Percentiles rank a stretch among this genome's conserved stretches.
Evolutionary conservation across 1,140 invertebrate species (phyloP).

Genomic region (Drosophila tani): DNA sequence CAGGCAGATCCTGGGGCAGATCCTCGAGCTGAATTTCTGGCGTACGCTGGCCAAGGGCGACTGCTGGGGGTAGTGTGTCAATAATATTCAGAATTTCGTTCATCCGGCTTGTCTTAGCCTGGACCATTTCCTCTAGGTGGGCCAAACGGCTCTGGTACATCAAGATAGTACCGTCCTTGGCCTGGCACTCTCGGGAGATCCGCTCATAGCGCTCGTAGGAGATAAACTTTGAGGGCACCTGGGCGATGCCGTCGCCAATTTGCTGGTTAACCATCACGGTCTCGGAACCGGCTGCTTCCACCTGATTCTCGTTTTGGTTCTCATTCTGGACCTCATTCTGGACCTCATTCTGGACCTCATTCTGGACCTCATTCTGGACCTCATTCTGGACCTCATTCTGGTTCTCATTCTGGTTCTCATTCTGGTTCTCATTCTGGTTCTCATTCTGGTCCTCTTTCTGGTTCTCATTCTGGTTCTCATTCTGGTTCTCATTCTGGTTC

Average conservation of each 20-base stretch:
- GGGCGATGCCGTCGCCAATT: conserved; percentile 74
- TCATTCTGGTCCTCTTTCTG: no score
- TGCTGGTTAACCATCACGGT: conserved; percentile 73
- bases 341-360: no score
- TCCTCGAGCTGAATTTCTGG: no score
- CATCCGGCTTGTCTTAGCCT: conserved; percentile 87
- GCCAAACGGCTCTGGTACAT: conserved; percentile 65
- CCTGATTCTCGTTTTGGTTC: no score
- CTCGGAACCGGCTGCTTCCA: conserved; percentile 33
- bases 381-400: no score
- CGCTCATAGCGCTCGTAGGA: conserved; percentile 86
- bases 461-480: no score
- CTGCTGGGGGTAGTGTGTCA: conserved; percentile 37
- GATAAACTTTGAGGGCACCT: conserved; percentile 86
- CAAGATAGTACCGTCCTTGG: conserved; percentile 63
- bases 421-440: no score
- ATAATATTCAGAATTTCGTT: conserved; percentile 85
- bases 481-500: no score
- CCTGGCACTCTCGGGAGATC: conserved; percentile 85
- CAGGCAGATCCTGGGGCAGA: no score
- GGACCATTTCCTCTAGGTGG: conserved; percentile 86
- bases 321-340: no score
- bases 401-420: no score
- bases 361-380: conserved; percentile 45
- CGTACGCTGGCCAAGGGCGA: no score